A percentile compares a stretch with the other conserved stretches of the same genome.
Conservation (phyloP, 2,888 invertebrate genomes). For the Watsonalla binaria region DNA sequence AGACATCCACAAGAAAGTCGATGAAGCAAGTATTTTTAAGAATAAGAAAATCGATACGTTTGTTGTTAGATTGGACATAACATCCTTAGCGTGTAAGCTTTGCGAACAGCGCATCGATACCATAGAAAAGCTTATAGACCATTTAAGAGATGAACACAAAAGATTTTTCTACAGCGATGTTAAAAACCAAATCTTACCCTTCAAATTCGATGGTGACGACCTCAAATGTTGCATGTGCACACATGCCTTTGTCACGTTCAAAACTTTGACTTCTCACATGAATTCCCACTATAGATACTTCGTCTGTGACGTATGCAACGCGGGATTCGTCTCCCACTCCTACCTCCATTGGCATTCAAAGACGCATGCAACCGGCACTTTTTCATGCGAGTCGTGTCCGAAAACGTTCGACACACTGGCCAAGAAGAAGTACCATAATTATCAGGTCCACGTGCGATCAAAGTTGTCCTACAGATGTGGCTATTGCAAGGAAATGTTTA, state of each 20-base stretch:
- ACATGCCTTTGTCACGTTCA: constrained; percentile 34
- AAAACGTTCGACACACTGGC: constrained; percentile 63
- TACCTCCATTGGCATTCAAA: constrained; percentile 39
- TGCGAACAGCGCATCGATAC: constrained; percentile 20
- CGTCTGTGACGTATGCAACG: constrained; percentile 40
- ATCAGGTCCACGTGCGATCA: constrained; percentile 44
- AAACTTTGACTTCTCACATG: constrained; percentile 44
- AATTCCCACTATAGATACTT: constrained; percentile 44
- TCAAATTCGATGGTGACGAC: constrained; percentile 34
- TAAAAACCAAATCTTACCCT: constrained; percentile 39
- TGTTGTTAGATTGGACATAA: constrained; percentile 39
- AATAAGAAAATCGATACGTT: not conserved
- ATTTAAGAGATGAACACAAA: constrained; percentile 30
- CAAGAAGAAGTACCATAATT: constrained; percentile 58
- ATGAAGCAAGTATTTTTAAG: constrained; percentile 29
- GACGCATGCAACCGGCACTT: constrained; percentile 42
- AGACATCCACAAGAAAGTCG: constrained; percentile 20
- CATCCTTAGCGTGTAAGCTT: constrained; percentile 30
- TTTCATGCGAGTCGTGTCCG: constrained; percentile 53
- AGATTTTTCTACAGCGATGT: constrained; percentile 30
- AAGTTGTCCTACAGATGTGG: constrained; percentile 43
- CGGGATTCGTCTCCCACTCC: constrained; percentile 38
- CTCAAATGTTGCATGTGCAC: constrained; percentile 39
- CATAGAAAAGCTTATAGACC: constrained; percentile 29
- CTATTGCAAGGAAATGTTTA: constrained; percentile 37